phyloP scores from a whole-genome alignment of 2,888 invertebrate genomes.

The Macrosoma leucophasiata region DNA sequence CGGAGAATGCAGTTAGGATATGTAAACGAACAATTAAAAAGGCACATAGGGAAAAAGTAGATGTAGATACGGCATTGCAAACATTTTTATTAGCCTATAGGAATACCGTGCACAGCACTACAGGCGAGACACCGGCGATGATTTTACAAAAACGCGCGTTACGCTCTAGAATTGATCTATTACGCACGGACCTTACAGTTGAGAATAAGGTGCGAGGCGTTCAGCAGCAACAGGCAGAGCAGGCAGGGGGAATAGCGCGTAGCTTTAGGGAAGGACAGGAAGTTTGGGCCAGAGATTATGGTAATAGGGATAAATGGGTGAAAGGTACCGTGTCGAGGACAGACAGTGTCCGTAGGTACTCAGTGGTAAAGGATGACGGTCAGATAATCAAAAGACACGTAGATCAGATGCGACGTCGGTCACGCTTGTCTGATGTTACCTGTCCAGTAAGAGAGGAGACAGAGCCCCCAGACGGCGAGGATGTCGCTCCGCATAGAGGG shows the following conservation, averaged over 20 bases:
- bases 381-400: neutral
- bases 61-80: neutral
- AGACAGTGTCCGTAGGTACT: neutral
- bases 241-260: neutral
- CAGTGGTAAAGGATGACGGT: neutral
- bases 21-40: conserved; percentile 4
- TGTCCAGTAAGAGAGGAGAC: neutral
- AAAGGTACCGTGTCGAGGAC: neutral
- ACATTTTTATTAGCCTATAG: neutral
- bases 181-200: neutral
- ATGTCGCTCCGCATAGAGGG: no score
- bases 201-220: neutral
- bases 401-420: neutral
- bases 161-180: neutral
- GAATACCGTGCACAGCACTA: neutral
- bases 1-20: neutral
- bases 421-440: neutral
- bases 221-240: neutral
- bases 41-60: neutral
- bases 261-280: neutral
- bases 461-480: neutral
- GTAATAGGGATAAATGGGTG: neutral
- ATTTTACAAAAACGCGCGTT: neutral
- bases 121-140: neutral
- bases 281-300: neutral